Conservation (phyloP, 2,888 invertebrate genomes). For the Boloria selene region DNA sequence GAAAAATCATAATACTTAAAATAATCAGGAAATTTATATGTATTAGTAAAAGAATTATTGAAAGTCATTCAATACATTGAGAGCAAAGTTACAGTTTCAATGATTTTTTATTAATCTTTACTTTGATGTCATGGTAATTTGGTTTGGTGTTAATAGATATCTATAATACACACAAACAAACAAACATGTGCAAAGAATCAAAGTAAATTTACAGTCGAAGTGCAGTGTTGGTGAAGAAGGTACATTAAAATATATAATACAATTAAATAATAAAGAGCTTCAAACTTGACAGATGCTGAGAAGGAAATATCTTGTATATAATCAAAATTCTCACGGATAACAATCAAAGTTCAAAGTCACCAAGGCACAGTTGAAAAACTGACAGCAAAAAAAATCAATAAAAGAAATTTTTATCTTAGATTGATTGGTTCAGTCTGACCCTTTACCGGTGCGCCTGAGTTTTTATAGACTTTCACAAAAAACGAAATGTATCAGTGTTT, state of each 20-base stretch:
- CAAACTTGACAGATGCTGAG: conserved; percentile 18
- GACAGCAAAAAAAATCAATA: conserved; percentile 66
- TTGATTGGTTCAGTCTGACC: conserved; percentile 80
- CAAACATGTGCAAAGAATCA: too few species aligned
- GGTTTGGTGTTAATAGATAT: too few species aligned
- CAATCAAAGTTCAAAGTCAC: conserved; percentile 66
- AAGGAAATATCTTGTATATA: conserved; percentile 28
- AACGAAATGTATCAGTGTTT: conserved; percentile 78
- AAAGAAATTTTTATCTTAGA: conserved; percentile 76
- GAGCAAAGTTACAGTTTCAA: too few species aligned
- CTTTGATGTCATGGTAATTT: too few species aligned
- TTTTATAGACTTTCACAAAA: conserved; percentile 76
- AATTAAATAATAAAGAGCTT: conserved; percentile 1
- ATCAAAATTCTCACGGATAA: conserved; percentile 63
- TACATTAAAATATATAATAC: background rate
- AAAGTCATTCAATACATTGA: too few species aligned
- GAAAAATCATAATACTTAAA: too few species aligned
- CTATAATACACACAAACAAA: too few species aligned
- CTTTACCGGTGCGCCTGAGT: conserved; percentile 69
- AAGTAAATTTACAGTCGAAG: too few species aligned
- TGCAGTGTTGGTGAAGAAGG: too few species aligned
- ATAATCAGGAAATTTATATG: too few species aligned
- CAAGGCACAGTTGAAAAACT: conserved; percentile 51
- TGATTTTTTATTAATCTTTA: too few species aligned
- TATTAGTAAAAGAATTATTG: too few species aligned